phyloP scores from a whole-genome alignment of 2,797 vertebrate species.

The Leucoraja ocellata region DNA sequence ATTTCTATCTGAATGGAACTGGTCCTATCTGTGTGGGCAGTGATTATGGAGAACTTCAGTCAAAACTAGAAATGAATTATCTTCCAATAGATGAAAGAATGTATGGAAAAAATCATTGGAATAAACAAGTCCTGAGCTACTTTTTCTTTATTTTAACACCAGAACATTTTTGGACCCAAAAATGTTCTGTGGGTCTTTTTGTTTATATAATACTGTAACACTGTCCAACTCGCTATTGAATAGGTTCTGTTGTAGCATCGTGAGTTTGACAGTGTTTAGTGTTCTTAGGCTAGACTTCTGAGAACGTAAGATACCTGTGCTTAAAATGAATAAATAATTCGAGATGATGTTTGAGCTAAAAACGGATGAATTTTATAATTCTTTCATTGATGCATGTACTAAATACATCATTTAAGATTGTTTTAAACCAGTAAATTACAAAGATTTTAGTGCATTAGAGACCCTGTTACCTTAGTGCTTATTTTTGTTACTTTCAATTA shows the following conservation, averaged over 20 bases:
- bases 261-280: constrained; percentile 29
- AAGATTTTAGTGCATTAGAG: not conserved
- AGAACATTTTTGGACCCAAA: constrained; percentile 29
- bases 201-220: constrained; percentile 13
- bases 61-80: constrained; percentile 31
- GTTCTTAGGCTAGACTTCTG: not conserved
- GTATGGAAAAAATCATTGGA: not conserved
- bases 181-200: not conserved
- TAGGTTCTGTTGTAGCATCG: not conserved
- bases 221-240: constrained; percentile 5
- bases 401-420: not conserved
- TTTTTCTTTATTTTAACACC: constrained; percentile 33
- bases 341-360: not conserved
- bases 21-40: constrained; percentile 19
- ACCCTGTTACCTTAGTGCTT: not conserved
- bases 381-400: not conserved
- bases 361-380: not conserved
- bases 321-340: constrained; percentile 25
- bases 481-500: not conserved
- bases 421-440: not conserved
- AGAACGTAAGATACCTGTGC: not conserved
- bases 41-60: constrained; percentile 22
- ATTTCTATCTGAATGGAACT: not conserved
- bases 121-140: not conserved
- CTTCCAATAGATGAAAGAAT: not conserved